Percentiles rank a stretch among this genome's conserved stretches.
Evolutionary conservation across 1,140 invertebrate genomes (phyloP).

Genomic region (Lordiphosa clarofinis): DNA sequence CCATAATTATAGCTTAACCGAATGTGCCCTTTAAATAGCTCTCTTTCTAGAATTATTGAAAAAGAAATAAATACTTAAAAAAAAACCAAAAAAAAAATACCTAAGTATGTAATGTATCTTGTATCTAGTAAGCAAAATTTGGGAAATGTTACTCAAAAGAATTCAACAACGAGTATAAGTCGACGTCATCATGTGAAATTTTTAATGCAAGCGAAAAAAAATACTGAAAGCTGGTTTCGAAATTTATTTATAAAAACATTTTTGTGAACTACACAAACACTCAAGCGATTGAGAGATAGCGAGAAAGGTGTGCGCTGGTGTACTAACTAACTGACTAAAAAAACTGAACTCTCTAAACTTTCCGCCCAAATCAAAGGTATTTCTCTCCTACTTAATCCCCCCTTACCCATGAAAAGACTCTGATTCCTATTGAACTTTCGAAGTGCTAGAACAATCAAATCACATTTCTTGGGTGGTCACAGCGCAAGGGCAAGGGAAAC

Average conservation of each 20-base stretch:
- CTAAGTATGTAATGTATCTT: slow-evolving; percentile 56
- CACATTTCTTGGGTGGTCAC: slow-evolving; percentile 48
- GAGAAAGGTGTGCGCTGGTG: slow-evolving; percentile 21
- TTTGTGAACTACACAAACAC: slow-evolving; percentile 37
- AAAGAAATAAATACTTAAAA: slow-evolving; percentile 35
- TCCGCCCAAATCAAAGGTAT: slow-evolving; percentile 56
- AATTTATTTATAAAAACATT: slow-evolving; percentile 59
- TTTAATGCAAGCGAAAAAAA: slow-evolving; percentile 27
- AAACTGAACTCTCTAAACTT: slow-evolving; percentile 65
- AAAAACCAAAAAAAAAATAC: slow-evolving; percentile 33
- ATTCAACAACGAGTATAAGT: slow-evolving; percentile 61
- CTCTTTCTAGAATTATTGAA: slow-evolving; percentile 76
- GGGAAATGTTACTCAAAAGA: slow-evolving; percentile 49
- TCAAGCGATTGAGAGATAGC: slow-evolving; percentile 22
- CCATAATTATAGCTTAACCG: slow-evolving; percentile 80
- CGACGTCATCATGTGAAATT: slow-evolving; percentile 62
- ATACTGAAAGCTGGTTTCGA: slow-evolving; percentile 72
- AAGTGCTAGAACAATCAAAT: slow-evolving; percentile 77
- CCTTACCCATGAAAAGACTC: slow-evolving; percentile 42
- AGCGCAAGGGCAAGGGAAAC: slow-evolving; percentile 6
- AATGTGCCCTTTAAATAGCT: slow-evolving; percentile 80
- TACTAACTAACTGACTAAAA: slow-evolving; percentile 27
- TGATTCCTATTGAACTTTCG: slow-evolving; percentile 65
- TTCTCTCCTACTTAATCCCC: slow-evolving; percentile 33
- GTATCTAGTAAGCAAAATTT: slow-evolving; percentile 58